A percentile compares a stretch with the other conserved stretches of the same genome.
Conservation (phyloP, 2,113 vertebrate genomes). For the Micronycteris hirsuta region DNA sequence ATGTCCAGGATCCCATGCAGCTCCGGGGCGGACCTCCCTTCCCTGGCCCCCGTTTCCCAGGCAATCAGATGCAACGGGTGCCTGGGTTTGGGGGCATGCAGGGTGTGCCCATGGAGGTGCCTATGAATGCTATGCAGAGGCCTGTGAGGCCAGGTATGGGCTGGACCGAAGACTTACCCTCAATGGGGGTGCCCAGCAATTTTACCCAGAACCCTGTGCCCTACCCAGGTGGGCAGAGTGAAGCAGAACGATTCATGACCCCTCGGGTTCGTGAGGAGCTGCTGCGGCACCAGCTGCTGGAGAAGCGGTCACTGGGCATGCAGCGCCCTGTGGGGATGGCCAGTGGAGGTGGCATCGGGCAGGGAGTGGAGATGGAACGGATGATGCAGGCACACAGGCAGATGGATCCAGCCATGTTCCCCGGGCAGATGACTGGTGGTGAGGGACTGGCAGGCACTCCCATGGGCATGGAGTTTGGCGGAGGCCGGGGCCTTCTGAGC, state of each 20-base stretch:
- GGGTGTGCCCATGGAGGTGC: constrained; percentile 89
- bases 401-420: constrained; percentile 84
- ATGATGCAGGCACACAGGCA: constrained; percentile 85
- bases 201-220: constrained; percentile 85
- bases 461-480: constrained; percentile 89
- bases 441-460: constrained; percentile 76
- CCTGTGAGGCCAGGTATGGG: constrained; percentile 87
- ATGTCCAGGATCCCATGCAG: constrained; percentile 85
- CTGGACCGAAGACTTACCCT: constrained; percentile 92
- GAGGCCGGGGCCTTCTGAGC: constrained; percentile 88
- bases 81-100: constrained; percentile 86
- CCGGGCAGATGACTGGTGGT: constrained; percentile 78
- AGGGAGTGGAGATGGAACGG: constrained; percentile 90
- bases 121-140: constrained; percentile 86
- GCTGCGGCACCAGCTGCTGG: constrained; percentile 91
- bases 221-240: constrained; percentile 87
- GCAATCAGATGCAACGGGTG: constrained; percentile 84
- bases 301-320: constrained; percentile 87
- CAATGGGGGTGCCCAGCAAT: constrained; percentile 84
- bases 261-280: constrained; percentile 90
- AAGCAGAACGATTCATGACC: constrained; percentile 88
- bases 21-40: constrained; percentile 83
- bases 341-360: constrained; percentile 79
- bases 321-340: constrained; percentile 84
- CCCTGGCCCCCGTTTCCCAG: constrained; percentile 87